Conservation (phyloP, 92 coral and sea anemone species). For the Blastomussa wellsi region DNA sequence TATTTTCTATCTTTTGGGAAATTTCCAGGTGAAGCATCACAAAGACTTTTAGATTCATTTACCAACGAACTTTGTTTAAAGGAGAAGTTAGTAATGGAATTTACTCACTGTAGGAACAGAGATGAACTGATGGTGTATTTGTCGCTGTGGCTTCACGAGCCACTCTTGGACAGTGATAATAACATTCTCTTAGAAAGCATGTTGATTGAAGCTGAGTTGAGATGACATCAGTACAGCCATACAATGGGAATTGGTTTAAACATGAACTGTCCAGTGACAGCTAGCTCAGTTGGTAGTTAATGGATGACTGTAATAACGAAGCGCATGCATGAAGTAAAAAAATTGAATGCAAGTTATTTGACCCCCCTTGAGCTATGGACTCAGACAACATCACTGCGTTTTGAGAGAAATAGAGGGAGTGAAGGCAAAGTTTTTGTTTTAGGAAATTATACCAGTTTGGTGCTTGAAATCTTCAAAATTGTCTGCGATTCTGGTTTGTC, state of each 20-base stretch:
- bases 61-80: constrained; percentile 77
- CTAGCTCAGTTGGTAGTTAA: too few relatives aligned
- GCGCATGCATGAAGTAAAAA: too few relatives aligned
- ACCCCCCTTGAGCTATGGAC: too few relatives aligned
- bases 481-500: too few relatives aligned
- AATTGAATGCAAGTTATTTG: too few relatives aligned
- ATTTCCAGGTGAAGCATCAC: constrained; percentile 68
- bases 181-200: constrained; percentile 78
- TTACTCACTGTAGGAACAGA: constrained; percentile 72
- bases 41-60: constrained; percentile 69
- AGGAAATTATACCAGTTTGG: too few relatives aligned
- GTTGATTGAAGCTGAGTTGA: constrained; percentile 84
- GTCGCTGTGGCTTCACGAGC: constrained; percentile 93
- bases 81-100: constrained; percentile 74
- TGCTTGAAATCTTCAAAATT: too few relatives aligned
- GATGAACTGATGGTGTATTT: constrained; percentile 75
- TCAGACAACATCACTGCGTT: too few relatives aligned
- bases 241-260: background rate
- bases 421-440: too few relatives aligned
- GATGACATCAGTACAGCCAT: constrained; percentile 52
- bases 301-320: too few relatives aligned
- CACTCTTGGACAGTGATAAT: constrained; percentile 71
- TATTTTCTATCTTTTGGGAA: background rate
- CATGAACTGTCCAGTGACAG: too few relatives aligned
- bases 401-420: too few relatives aligned